phyloP scores from a whole-genome alignment of 2,888 invertebrate species.

The Deroplatys truncata region DNA sequence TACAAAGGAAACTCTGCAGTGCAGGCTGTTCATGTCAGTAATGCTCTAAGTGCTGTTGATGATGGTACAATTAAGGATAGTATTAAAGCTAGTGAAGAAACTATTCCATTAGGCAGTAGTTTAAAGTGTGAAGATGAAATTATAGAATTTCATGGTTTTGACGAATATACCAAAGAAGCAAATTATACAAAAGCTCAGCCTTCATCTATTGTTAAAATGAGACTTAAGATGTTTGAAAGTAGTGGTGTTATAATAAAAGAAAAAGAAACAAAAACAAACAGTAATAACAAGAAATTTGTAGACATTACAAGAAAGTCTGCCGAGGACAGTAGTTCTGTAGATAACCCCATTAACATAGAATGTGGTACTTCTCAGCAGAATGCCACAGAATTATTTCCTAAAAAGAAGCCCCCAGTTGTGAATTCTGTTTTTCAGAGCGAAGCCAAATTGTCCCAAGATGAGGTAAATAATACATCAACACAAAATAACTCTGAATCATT shows the following conservation, averaged over 20 bases:
- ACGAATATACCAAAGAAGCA: constrained; percentile 28
- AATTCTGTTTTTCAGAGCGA: background rate
- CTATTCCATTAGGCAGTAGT: background rate
- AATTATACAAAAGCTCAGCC: constrained; percentile 27
- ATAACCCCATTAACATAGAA: background rate
- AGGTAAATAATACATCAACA: background rate
- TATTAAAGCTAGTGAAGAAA: background rate
- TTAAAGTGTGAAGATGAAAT: background rate
- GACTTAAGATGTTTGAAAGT: constrained; percentile 45
- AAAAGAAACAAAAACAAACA: background rate
- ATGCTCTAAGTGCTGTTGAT: constrained; percentile 31
- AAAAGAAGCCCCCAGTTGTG: background rate
- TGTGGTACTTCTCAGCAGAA: background rate
- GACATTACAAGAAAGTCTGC: background rate
- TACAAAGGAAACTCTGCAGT: background rate
- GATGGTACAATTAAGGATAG: background rate
- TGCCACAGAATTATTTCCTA: background rate
- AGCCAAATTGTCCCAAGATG: background rate
- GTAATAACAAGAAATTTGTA: background rate
- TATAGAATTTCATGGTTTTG: background rate
- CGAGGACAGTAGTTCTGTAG: background rate
- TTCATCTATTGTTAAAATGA: constrained; percentile 43
- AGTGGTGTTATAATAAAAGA: background rate
- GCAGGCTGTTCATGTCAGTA: background rate
- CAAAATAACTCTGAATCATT: background rate